phyloP scores from a whole-genome alignment of 2,113 vertebrate genomes.

The Platichthys flesus region DNA sequence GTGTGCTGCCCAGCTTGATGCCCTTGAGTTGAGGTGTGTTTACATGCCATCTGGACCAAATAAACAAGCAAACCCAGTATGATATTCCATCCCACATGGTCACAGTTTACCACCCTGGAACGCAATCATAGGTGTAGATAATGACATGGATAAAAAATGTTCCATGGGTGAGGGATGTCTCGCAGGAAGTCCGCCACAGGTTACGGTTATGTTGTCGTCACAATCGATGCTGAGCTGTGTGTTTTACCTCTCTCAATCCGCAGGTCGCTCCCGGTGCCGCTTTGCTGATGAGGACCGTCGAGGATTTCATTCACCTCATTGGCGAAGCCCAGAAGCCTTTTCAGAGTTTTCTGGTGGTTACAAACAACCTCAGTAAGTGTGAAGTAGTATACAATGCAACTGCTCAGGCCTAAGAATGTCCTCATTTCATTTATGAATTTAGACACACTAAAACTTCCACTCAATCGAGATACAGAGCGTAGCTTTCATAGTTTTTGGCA shows the following conservation, averaged over 20 bases:
- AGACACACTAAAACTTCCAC: too few species aligned
- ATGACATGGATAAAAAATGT: conserved; percentile 34
- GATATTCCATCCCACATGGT: conserved; percentile 23
- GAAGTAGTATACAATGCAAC: too few species aligned
- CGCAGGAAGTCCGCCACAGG: conserved; percentile 5
- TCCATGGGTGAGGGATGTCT: neutral
- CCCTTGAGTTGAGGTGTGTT: conserved; percentile 50
- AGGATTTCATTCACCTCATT: conserved; percentile 97
- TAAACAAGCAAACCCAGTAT: conserved; percentile 34
- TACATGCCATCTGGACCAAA: conserved; percentile 63
- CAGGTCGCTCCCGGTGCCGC: conserved; percentile 94
- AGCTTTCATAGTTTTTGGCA: neutral
- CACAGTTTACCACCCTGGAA: conserved; percentile 26
- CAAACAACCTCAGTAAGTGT: conserved; percentile 93
- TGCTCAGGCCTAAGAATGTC: too few species aligned
- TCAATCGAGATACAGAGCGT: neutral
- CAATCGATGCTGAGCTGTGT: neutral
- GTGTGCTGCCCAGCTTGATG: conserved; percentile 25
- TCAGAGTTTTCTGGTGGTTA: conserved; percentile 96
- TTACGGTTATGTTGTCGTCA: conserved; percentile 8
- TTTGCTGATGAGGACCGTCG: conserved; percentile 94
- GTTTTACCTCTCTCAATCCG: neutral
- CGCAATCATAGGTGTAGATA: conserved; percentile 18
- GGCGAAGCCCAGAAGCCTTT: conserved; percentile 92
- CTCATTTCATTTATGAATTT: neutral